Conservation (phyloP, 92 coral and sea anemone species). For the Actinostola sp. region DNA sequence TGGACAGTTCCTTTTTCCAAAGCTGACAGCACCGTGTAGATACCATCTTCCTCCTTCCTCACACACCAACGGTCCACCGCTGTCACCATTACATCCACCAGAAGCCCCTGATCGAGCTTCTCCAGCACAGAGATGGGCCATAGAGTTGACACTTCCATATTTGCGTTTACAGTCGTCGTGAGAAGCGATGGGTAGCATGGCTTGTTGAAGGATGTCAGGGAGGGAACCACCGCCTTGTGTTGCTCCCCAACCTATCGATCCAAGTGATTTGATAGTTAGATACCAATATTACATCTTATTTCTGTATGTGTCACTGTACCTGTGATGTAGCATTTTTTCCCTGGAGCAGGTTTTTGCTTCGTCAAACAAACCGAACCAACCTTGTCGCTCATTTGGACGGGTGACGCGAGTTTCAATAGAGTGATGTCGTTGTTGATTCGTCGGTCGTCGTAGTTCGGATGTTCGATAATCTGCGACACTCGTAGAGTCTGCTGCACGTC, state of each 20-base stretch:
- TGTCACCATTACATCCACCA: constrained; percentile 41
- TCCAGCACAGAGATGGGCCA: constrained; percentile 13
- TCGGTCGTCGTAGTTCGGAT: too few species aligned
- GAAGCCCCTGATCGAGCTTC: constrained; percentile 13
- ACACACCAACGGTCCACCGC: too few species aligned
- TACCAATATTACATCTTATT: neutral
- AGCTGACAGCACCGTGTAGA: too few species aligned
- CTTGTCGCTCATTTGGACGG: too few species aligned
- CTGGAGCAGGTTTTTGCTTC: neutral
- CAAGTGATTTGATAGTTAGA: too few species aligned
- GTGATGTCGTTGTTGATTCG: too few species aligned
- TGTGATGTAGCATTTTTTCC: constrained; percentile 29
- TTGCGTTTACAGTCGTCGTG: constrained; percentile 1
- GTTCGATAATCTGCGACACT: too few species aligned
- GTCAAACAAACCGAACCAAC: constrained; percentile 26
- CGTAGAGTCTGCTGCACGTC: constrained; percentile 24
- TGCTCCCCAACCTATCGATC: constrained; percentile 55
- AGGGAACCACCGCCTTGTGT: constrained; percentile 1
- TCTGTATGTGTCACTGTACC: constrained; percentile 4
- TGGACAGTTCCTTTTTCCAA: constrained; percentile 60
- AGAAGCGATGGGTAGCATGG: too few species aligned
- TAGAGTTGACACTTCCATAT: neutral
- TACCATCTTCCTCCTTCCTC: too few species aligned
- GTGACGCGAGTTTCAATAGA: too few species aligned
- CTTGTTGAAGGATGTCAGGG: constrained; percentile 22